Evolutionary conservation across 1,140 invertebrate species (phyloP).

Genomic region (Panagrolaimus sp.): DNA sequence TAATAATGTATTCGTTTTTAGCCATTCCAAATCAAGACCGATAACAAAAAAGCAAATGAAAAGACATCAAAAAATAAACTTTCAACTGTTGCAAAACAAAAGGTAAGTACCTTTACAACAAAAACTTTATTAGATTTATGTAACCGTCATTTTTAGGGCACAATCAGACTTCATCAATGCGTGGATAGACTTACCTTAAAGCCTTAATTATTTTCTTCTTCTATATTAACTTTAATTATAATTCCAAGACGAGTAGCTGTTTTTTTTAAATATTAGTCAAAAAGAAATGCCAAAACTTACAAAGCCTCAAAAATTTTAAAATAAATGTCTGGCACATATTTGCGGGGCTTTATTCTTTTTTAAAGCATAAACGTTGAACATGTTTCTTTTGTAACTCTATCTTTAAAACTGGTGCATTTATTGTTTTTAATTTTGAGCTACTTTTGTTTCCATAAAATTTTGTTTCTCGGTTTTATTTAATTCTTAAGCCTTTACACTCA

Average conservation of each 20-base stretch:
- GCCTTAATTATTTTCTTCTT: too few relatives aligned
- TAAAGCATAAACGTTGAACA: neutral
- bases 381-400: neutral
- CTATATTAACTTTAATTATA: neutral
- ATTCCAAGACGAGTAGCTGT: neutral
- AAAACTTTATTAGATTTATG: too few relatives aligned
- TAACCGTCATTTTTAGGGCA: neutral
- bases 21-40: neutral
- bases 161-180: too few relatives aligned
- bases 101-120: neutral
- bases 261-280: neutral
- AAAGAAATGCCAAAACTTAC: too few relatives aligned
- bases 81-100: neutral
- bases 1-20: neutral
- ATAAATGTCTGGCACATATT: too few relatives aligned
- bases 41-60: neutral
- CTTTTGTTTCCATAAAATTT: neutral
- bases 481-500: too few relatives aligned
- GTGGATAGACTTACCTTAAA: too few relatives aligned
- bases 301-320: too few relatives aligned
- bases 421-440: neutral
- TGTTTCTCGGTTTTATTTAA: too few relatives aligned
- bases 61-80: neutral
- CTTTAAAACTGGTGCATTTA: conserved; percentile 14
- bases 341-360: too few relatives aligned